Percentiles rank a stretch among this genome's conserved stretches.
These are phyloP conservation scores for Sebastes vulpes DNA, from an alignment of 2,797 vertebrate genomes.

Conservation along the genomic window DNA sequence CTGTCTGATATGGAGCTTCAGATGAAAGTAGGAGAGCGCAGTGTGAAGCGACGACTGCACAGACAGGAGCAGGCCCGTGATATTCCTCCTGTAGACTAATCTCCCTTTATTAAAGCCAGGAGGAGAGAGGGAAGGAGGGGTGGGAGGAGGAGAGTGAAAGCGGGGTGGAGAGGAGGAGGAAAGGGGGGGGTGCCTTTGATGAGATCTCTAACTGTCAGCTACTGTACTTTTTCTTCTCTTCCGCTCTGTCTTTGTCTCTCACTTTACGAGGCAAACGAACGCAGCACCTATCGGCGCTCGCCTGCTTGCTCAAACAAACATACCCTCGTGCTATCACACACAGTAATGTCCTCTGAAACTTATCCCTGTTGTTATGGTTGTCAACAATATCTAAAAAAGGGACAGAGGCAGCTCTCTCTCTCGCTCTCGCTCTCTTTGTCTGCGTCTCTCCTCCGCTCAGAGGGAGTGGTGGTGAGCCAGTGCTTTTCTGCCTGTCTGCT, in stretches of 20 bases:
- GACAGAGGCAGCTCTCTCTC: conserved; percentile 42
- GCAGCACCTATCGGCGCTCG: conserved; percentile 52
- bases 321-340: conserved; percentile 57
- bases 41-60: conserved; percentile 80
- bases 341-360: conserved; percentile 69
- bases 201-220: conserved; percentile 84
- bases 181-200: conserved; percentile 80
- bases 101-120: conserved; percentile 87
- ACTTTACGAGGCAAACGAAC: conserved; percentile 75
- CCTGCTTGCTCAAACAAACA: conserved; percentile 59
- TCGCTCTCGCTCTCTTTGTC: conserved; percentile 44
- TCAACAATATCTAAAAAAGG: conserved; percentile 70
- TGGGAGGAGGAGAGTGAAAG: conserved; percentile 28
- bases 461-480: conserved; percentile 58
- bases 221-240: conserved; percentile 80
- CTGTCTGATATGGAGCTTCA: conserved; percentile 85
- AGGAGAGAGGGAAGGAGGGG: conserved; percentile 60
- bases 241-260: conserved; percentile 75
- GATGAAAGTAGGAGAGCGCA: conserved; percentile 83
- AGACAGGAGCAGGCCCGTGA: conserved; percentile 83
- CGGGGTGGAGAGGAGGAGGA: conserved; percentile 25
- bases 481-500: conserved; percentile 35
- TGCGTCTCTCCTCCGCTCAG: conserved; percentile 38
- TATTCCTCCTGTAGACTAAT: conserved; percentile 87
- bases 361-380: conserved; percentile 70